A percentile compares a stretch with the other conserved stretches of the same genome.
phyloP scores from a whole-genome alignment of 2,888 invertebrate genomes.

The Phania funesta region DNA sequence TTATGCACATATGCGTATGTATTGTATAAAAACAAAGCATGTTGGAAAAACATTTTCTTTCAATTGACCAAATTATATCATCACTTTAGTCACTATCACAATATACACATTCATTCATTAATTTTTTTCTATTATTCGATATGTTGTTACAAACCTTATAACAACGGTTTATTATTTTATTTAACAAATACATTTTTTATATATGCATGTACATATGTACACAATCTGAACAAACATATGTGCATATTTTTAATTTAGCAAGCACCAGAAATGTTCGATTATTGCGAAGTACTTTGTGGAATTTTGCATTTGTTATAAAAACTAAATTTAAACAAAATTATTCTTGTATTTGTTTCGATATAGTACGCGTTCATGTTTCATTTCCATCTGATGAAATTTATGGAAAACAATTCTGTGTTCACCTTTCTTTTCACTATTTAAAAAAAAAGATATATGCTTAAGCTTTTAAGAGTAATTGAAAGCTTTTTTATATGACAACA shows the following conservation, averaged over 20 bases:
- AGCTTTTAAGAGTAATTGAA: constrained; percentile 52
- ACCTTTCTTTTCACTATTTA: constrained; percentile 54
- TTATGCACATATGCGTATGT: background rate
- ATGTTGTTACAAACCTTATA: constrained; percentile 9
- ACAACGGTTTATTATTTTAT: constrained; percentile 18
- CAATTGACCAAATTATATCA: constrained; percentile 62
- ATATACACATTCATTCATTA: constrained; percentile 39
- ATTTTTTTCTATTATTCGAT: constrained; percentile 27
- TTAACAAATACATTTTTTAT: constrained; percentile 18
- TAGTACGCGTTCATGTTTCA: constrained; percentile 60
- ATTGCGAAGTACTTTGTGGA: background rate
- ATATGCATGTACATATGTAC: background rate
- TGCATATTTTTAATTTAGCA: constrained; percentile 15
- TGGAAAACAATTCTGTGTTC: constrained; percentile 51
- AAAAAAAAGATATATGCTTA: background rate
- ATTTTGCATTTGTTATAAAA: constrained; percentile 27
- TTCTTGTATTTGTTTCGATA: constrained; percentile 41
- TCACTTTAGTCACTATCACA: constrained; percentile 51
- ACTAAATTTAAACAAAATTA: constrained; percentile 26
- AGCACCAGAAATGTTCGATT: constrained; percentile 32
- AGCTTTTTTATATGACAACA: constrained; percentile 46
- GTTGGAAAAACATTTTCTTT: constrained; percentile 34
- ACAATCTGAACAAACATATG: constrained; percentile 7
- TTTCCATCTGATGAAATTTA: constrained; percentile 63
- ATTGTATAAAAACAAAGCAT: constrained; percentile 4